These are phyloP conservation scores for mouse (Mus musculus) DNA, from an alignment of 2,113 vertebrate genomes.

Conservation along the genomic window DNA sequence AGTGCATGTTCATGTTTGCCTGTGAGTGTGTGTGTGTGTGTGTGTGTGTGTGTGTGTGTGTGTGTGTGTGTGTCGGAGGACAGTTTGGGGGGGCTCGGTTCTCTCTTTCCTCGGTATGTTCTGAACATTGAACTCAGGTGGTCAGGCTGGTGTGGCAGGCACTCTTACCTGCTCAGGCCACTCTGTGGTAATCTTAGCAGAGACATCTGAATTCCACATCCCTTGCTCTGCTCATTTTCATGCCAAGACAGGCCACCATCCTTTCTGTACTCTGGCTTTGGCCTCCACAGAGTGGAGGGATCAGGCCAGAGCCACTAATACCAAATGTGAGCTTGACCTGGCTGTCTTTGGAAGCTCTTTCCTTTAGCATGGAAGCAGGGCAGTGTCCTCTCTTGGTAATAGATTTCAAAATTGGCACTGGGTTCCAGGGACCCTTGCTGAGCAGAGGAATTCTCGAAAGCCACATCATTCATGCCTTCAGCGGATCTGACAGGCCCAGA, in stretches of 20 bases:
- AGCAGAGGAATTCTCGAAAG: conserved; percentile 56
- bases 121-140: neutral
- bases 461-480: conserved; percentile 48
- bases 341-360: neutral
- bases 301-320: neutral
- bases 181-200: neutral
- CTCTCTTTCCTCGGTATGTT: neutral
- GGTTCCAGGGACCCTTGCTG: neutral
- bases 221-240: neutral
- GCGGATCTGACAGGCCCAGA: conserved; percentile 24
- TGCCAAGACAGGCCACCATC: neutral
- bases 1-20: neutral
- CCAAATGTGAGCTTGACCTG: neutral
- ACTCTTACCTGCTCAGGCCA: neutral
- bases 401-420: neutral
- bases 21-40: neutral
- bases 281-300: neutral
- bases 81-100: too few relatives aligned
- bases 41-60: neutral
- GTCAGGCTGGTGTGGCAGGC: neutral
- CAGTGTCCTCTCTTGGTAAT: neutral
- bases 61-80: neutral
- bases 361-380: neutral
- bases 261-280: neutral
- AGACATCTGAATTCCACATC: neutral